These are phyloP conservation scores for human DNA, from an alignment of 2,113 vertebrate species.

Conservation along the genomic window DNA sequence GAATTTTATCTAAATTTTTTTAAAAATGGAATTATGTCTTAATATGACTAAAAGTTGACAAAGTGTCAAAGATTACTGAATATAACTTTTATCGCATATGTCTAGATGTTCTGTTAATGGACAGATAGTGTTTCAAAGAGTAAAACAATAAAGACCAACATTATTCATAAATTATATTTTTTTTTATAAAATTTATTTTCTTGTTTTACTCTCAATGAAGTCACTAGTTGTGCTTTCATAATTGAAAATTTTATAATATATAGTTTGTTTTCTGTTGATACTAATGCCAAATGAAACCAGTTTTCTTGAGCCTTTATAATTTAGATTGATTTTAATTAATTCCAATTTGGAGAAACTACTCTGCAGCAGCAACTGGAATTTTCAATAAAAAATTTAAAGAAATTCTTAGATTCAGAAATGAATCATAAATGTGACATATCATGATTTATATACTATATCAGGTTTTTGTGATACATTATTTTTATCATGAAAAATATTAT, in stretches of 20 bases:
- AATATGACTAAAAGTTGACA: background rate
- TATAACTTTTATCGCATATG: background rate
- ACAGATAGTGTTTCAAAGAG: background rate
- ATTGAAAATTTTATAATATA: background rate
- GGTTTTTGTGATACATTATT: background rate
- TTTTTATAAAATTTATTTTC: background rate
- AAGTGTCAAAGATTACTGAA: slow-evolving; percentile 26
- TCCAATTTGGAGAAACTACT: slow-evolving; percentile 15
- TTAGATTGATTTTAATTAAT: background rate
- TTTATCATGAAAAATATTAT: background rate
- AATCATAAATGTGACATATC: background rate
- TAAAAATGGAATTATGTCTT: background rate
- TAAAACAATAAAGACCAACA: background rate
- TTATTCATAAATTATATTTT: background rate
- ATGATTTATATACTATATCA: background rate
- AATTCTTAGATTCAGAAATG: background rate
- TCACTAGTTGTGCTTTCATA: background rate
- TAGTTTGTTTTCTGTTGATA: background rate
- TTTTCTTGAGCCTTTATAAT: background rate
- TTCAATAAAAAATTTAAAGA: background rate
- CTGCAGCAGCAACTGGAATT: background rate
- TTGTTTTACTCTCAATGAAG: background rate
- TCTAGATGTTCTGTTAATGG: background rate
- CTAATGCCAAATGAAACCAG: background rate
- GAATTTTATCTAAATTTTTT: slow-evolving; percentile 18